phyloP scores from a whole-genome alignment of 2,113 vertebrate species.

The Brachirus orientalis region DNA sequence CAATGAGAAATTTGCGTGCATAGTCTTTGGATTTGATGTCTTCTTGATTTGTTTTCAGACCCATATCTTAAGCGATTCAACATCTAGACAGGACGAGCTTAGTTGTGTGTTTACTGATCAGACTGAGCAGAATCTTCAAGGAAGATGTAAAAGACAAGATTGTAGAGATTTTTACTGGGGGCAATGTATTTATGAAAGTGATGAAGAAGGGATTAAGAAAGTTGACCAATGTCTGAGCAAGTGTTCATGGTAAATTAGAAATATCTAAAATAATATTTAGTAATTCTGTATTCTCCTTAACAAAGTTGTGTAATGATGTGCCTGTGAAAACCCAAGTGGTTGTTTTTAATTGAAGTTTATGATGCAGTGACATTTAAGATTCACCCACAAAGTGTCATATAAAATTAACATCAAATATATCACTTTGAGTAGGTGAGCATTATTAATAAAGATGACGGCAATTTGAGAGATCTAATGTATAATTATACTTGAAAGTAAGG shows the following conservation, averaged over 20 bases:
- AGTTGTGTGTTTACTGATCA: constrained; percentile 43
- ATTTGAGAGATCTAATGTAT: constrained; percentile 28
- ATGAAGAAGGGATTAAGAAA: constrained; percentile 67
- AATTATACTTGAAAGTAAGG: constrained; percentile 49
- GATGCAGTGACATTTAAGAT: constrained; percentile 33
- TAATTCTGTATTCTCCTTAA: constrained; percentile 25
- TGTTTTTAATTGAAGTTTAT: constrained; percentile 26
- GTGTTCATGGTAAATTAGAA: constrained; percentile 63
- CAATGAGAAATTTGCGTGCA: constrained; percentile 41
- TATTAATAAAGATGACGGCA: constrained; percentile 28
- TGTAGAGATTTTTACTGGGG: constrained; percentile 9
- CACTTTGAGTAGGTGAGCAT: constrained; percentile 37
- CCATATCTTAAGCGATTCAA: constrained; percentile 50
- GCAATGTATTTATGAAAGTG: constrained; percentile 63
- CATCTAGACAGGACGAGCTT: constrained; percentile 31
- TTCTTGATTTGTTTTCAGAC: constrained; percentile 51
- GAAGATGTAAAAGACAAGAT: constrained; percentile 50
- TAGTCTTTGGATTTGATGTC: constrained; percentile 55
- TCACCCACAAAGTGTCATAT: constrained; percentile 14
- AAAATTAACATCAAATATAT: constrained; percentile 43
- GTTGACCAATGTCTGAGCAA: constrained; percentile 68
- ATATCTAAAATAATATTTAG: constrained; percentile 40
- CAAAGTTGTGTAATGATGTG: constrained; percentile 19
- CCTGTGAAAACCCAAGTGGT: constrained; percentile 33
- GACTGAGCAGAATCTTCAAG: constrained; percentile 55